Conservation (phyloP, 2,888 invertebrate genomes). For the Orthosia gothica region DNA sequence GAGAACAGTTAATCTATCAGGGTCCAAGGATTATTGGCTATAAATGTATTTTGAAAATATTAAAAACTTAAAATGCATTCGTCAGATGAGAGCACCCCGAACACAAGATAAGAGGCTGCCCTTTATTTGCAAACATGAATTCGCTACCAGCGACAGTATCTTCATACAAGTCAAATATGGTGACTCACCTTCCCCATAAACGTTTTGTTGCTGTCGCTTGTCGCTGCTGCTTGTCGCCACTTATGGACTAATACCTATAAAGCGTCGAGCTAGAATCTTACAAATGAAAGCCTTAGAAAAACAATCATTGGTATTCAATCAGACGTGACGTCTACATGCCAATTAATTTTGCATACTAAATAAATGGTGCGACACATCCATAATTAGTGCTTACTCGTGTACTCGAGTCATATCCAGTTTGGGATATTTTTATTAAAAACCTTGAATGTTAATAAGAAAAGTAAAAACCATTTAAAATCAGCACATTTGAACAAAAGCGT, state of each 20-base stretch:
- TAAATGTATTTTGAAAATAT: neutral
- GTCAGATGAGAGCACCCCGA: too few relatives aligned
- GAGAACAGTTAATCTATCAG: slow-evolving; percentile 12
- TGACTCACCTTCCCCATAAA: too few relatives aligned
- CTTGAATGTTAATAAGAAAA: neutral
- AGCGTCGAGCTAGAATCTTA: neutral
- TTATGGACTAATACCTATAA: neutral
- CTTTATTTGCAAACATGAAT: neutral
- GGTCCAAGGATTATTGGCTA: slow-evolving; percentile 10
- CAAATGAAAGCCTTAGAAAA: too few relatives aligned
- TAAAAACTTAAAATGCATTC: too few relatives aligned
- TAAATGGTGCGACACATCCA: neutral
- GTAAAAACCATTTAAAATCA: neutral
- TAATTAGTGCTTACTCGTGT: too few relatives aligned
- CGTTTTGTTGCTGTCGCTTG: too few relatives aligned
- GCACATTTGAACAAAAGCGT: neutral
- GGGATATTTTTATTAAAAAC: neutral
- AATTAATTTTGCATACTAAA: neutral
- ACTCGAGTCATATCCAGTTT: too few relatives aligned
- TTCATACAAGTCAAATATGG: too few relatives aligned
- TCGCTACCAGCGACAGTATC: too few relatives aligned
- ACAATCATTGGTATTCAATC: neutral
- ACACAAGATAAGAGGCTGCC: neutral
- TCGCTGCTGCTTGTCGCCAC: too few relatives aligned
- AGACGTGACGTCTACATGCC: neutral